Percentiles rank a stretch among this genome's conserved stretches.
phyloP scores from a whole-genome alignment of 2,888 invertebrate genomes.

The Drosophila greeni region DNA sequence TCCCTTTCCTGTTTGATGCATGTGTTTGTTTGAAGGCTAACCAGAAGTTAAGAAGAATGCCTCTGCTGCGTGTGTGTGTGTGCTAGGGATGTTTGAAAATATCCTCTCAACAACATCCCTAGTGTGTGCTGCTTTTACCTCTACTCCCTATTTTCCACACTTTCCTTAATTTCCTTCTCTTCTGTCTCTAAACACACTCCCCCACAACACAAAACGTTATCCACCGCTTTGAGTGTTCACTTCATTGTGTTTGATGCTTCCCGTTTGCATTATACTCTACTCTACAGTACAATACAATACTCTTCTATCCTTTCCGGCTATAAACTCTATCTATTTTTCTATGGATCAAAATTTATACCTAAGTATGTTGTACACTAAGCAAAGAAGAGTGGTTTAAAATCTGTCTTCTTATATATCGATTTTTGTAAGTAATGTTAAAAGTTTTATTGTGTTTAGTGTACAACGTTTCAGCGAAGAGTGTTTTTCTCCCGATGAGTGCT shows the following conservation, averaged over 20 bases:
- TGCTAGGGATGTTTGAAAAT: background rate
- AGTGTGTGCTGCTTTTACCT: slow-evolving; percentile 27
- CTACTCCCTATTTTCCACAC: slow-evolving; percentile 5
- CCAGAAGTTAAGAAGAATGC: slow-evolving; percentile 29
- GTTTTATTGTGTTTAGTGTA: slow-evolving; percentile 17
- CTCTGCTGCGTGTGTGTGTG: slow-evolving; percentile 25
- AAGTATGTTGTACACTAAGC: slow-evolving; percentile 44
- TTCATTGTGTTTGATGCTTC: slow-evolving; percentile 63
- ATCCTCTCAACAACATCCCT: background rate
- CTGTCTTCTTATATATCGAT: background rate
- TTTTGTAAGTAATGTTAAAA: background rate
- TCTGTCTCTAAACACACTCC: slow-evolving; percentile 1
- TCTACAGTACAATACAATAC: slow-evolving; percentile 27
- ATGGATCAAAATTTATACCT: slow-evolving; percentile 32
- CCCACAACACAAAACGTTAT: slow-evolving; percentile 16
- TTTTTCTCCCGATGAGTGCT: slow-evolving; percentile 1
- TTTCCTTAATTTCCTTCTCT: slow-evolving; percentile 13
- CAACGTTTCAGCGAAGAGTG: slow-evolving; percentile 27
- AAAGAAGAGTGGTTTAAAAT: slow-evolving; percentile 1
- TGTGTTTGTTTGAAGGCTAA: slow-evolving; percentile 36
- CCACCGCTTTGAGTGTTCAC: slow-evolving; percentile 67
- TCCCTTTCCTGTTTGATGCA: slow-evolving; percentile 41
- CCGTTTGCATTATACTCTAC: slow-evolving; percentile 56
- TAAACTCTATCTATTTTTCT: slow-evolving; percentile 49
- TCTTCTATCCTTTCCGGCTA: slow-evolving; percentile 51